These are phyloP conservation scores for Bombyx mandarina DNA, from an alignment of 1,140 invertebrate species.

Conservation along the genomic window DNA sequence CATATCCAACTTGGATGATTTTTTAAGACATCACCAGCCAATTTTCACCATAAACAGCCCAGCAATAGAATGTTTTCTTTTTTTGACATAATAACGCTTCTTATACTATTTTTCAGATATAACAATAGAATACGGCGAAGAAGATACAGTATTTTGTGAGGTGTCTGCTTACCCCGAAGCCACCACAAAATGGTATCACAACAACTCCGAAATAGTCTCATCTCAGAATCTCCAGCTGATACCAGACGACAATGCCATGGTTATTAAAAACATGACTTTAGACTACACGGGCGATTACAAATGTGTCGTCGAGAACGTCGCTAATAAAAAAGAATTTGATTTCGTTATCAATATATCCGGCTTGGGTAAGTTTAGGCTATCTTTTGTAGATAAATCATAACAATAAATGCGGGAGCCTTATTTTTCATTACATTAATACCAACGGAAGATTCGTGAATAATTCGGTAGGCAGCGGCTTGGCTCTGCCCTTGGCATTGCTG, in stretches of 20 bases:
- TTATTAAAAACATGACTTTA: constrained; percentile 42
- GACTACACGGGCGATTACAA: constrained; percentile 34
- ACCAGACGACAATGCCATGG: constrained; percentile 24
- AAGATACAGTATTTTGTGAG: constrained; percentile 39
- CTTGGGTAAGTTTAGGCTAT: constrained; percentile 9
- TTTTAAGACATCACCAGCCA: too few relatives aligned
- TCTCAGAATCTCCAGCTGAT: constrained; percentile 22
- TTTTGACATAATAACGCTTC: too few relatives aligned
- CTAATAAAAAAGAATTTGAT: not conserved
- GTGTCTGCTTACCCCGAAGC: constrained; percentile 44
- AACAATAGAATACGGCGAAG: constrained; percentile 35
- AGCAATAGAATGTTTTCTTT: too few relatives aligned
- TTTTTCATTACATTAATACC: not conserved
- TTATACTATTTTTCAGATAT: constrained; percentile 25
- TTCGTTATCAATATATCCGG: constrained; percentile 9
- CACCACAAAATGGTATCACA: constrained; percentile 44
- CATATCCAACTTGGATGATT: too few relatives aligned
- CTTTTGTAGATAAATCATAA: not conserved
- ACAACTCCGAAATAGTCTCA: constrained; percentile 28
- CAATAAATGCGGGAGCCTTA: not conserved
- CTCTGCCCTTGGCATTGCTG: too few relatives aligned
- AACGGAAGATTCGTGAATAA: too few relatives aligned
- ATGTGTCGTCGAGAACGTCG: constrained; percentile 33
- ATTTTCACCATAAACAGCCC: too few relatives aligned
- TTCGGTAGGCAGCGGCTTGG: too few relatives aligned